Conservation (phyloP, 2,888 invertebrate species). For the Asteroscopus sphinx region DNA sequence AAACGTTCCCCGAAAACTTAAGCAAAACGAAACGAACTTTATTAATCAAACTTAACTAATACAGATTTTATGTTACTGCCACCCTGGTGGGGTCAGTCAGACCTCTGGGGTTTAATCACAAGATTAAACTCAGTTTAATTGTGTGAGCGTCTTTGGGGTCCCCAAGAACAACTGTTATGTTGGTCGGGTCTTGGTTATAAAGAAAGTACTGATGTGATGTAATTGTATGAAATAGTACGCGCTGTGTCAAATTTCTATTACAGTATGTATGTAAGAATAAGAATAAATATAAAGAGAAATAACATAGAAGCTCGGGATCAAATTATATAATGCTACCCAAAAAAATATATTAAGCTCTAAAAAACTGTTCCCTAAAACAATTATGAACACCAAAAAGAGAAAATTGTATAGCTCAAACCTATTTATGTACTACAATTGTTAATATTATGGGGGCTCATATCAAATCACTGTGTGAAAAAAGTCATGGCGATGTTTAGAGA, state of each 20-base stretch:
- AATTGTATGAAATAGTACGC: neutral
- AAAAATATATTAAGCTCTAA: too few relatives aligned
- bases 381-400: too few relatives aligned
- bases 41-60: slow-evolving; percentile 62
- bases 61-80: slow-evolving; percentile 53
- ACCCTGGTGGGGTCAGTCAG: slow-evolving; percentile 43
- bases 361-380: too few relatives aligned
- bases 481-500: too few relatives aligned
- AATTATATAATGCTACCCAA: too few relatives aligned
- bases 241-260: neutral
- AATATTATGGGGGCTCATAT: too few relatives aligned
- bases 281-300: too few relatives aligned
- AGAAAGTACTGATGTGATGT: neutral
- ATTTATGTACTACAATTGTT: too few relatives aligned
- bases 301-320: too few relatives aligned
- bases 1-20: slow-evolving; percentile 39
- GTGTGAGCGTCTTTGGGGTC: slow-evolving; percentile 28
- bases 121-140: slow-evolving; percentile 54
- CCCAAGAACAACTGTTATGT: slow-evolving; percentile 25
- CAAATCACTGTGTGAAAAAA: too few relatives aligned
- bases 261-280: too few relatives aligned
- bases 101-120: slow-evolving; percentile 38
- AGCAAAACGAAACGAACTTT: slow-evolving; percentile 55
- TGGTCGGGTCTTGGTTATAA: neutral
- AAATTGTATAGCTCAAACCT: too few relatives aligned